phyloP scores from a whole-genome alignment of 1,140 invertebrate genomes.

The Leguminivora glycinivorella region DNA sequence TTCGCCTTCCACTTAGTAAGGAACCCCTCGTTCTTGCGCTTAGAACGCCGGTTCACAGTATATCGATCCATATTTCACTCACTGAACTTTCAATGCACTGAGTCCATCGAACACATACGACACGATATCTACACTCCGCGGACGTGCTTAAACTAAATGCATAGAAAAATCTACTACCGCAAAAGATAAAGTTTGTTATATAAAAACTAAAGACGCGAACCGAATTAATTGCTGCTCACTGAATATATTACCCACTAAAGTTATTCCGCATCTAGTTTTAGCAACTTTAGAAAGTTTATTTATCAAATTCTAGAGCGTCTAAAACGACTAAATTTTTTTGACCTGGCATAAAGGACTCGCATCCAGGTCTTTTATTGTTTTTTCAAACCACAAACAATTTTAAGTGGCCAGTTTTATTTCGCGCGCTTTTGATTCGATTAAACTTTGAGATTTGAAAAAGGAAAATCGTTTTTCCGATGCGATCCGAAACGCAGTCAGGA shows the following conservation, averaged over 20 bases:
- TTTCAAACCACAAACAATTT: not conserved
- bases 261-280: constrained; percentile 27
- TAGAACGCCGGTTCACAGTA: constrained; percentile 65
- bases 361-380: too few relatives aligned
- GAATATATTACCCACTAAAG: constrained; percentile 45
- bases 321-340: constrained; percentile 9
- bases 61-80: constrained; percentile 62
- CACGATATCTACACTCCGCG: constrained; percentile 52
- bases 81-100: constrained; percentile 46
- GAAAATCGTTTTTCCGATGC: constrained; percentile 25
- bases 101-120: constrained; percentile 42
- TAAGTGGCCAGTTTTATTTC: constrained; percentile 28
- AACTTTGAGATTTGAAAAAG: too few relatives aligned
- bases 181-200: constrained; percentile 60
- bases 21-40: constrained; percentile 60
- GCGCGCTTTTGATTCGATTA: constrained; percentile 35
- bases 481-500: constrained; percentile 61
- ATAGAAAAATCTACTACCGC: constrained; percentile 49
- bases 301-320: not conserved
- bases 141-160: constrained; percentile 63
- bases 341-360: too few relatives aligned
- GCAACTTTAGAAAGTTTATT: constrained; percentile 27
- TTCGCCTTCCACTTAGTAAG: constrained; percentile 64
- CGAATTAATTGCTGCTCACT: constrained; percentile 59
- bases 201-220: constrained; percentile 61